phyloP scores from a whole-genome alignment of 64 coral and sea anemone genomes.

The Montipora efflorescens region DNA sequence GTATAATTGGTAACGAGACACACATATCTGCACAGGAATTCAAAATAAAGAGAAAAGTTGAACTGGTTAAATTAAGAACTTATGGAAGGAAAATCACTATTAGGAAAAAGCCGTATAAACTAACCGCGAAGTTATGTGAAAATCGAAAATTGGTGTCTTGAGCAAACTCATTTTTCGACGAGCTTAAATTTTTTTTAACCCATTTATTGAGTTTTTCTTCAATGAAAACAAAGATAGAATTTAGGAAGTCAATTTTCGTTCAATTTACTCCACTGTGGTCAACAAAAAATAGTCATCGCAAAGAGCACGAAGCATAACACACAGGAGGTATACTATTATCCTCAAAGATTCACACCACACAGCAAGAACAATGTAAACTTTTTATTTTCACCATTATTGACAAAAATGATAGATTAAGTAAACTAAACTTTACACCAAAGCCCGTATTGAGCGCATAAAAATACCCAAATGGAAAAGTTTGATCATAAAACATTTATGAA shows the following conservation, averaged over 20 bases:
- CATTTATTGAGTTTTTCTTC: background rate
- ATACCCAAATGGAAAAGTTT: constrained; percentile 83
- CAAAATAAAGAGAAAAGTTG: no score
- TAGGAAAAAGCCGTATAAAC: no score
- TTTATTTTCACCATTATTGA: constrained; percentile 34
- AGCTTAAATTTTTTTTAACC: no score
- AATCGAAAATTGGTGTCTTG: no score
- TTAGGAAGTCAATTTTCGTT: background rate
- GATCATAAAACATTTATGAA: constrained; percentile 72
- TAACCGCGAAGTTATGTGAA: no score
- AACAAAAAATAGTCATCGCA: background rate
- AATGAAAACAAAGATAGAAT: background rate
- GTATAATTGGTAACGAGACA: no score
- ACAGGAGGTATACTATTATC: background rate
- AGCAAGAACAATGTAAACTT: background rate
- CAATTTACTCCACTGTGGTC: constrained; percentile 2
- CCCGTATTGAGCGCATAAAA: constrained; percentile 49
- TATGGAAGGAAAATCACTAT: no score
- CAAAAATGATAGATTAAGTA: constrained; percentile 66
- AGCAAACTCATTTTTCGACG: no score
- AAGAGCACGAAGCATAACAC: background rate
- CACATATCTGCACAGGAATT: no score
- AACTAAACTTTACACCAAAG: constrained; percentile 75
- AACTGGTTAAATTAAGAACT: no score
- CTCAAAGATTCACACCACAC: background rate